phyloP scores from a whole-genome alignment of 92 coral and sea anemone species.

The Epizoanthus ramosus region DNA sequence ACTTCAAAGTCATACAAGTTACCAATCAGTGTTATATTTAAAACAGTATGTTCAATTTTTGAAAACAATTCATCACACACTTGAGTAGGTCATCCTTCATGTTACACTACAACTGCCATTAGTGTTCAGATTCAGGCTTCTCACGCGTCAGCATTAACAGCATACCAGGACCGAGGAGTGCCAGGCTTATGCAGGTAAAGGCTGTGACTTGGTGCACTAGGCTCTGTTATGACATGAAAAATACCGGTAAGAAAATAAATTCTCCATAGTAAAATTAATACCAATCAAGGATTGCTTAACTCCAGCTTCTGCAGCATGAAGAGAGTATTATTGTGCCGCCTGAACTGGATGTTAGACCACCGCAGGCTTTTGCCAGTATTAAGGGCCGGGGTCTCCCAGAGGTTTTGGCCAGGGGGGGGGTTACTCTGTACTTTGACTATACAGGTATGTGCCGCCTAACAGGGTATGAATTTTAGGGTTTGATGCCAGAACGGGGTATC shows the following conservation, averaged over 20 bases:
- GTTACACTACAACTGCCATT: neutral
- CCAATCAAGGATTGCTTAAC: neutral
- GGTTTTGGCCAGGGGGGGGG: too few relatives aligned
- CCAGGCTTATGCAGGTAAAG: conserved; percentile 61
- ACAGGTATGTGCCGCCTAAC: too few relatives aligned
- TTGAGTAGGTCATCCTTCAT: neutral
- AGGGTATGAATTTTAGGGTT: too few relatives aligned
- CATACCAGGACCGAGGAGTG: conserved; percentile 88
- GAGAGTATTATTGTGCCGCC: too few relatives aligned
- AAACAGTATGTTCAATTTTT: neutral
- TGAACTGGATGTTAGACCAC: too few relatives aligned
- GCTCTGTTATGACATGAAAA: conserved; percentile 56
- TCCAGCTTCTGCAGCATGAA: too few relatives aligned
- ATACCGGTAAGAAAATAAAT: neutral
- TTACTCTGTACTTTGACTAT: too few relatives aligned
- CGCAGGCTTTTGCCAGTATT: too few relatives aligned
- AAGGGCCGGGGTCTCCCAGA: too few relatives aligned
- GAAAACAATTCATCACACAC: neutral
- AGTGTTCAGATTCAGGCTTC: conserved; percentile 65
- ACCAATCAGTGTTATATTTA: neutral
- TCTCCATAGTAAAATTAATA: neutral
- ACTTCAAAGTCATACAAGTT: too few relatives aligned
- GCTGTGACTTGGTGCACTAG: conserved; percentile 72
- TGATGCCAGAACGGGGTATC: too few relatives aligned
- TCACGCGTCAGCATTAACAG: conserved; percentile 79